Percentiles rank a stretch among this genome's conserved stretches.
These are phyloP conservation scores for Aricia agestis DNA, from an alignment of 1,140 invertebrate species.

Conservation along the genomic window DNA sequence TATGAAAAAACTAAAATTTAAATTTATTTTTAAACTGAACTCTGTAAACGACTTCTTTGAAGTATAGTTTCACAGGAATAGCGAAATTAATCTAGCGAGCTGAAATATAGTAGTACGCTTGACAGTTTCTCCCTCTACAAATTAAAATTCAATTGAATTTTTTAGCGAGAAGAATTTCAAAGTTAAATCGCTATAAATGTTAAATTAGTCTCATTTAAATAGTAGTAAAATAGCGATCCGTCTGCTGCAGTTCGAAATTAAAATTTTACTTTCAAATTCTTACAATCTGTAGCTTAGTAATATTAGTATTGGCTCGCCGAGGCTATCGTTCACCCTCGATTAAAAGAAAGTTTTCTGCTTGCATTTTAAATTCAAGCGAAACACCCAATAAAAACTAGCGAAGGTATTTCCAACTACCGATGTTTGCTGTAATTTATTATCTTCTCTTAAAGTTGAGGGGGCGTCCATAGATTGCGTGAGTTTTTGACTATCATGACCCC, in stretches of 20 bases:
- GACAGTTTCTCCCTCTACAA: not conserved
- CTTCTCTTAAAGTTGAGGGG: no score
- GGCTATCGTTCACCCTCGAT: not conserved
- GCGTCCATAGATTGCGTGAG: no score
- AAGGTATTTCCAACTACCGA: no score
- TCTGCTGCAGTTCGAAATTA: not conserved
- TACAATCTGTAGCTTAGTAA: conserved; percentile 7
- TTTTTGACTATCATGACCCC: no score
- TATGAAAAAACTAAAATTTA: no score
- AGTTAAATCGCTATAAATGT: conserved; percentile 7
- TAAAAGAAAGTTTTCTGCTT: not conserved
- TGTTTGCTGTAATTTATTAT: no score
- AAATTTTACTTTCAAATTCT: conserved; percentile 9
- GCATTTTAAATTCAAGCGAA: not conserved
- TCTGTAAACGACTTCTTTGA: not conserved
- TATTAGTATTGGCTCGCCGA: not conserved
- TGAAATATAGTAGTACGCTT: not conserved
- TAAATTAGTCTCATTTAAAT: conserved; percentile 10
- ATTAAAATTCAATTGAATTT: conserved; percentile 4
- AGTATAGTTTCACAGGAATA: not conserved
- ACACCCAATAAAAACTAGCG: not conserved
- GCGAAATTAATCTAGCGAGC: not conserved
- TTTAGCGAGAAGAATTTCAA: not conserved
- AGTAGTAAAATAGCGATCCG: not conserved
- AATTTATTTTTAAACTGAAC: not conserved